phyloP scores from a whole-genome alignment of 2,888 invertebrate species.

The Siphlonurus alternatus region DNA sequence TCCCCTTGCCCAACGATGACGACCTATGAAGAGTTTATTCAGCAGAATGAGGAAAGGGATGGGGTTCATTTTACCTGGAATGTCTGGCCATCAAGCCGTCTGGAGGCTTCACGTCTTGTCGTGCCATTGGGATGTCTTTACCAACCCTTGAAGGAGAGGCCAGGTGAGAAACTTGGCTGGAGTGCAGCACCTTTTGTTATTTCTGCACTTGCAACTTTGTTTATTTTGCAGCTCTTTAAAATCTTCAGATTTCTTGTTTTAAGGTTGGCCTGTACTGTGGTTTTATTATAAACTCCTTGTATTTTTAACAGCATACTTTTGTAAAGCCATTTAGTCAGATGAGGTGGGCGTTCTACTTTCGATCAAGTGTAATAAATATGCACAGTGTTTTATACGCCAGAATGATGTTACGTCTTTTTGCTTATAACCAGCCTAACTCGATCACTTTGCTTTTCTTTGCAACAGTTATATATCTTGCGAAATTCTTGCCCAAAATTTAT shows the following conservation, averaged over 20 bases:
- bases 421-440: too few species aligned
- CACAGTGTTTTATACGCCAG: conserved; percentile 13
- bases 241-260: too few species aligned
- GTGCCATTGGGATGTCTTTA: conserved; percentile 90
- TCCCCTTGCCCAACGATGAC: conserved; percentile 38
- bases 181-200: conserved; percentile 7
- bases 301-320: neutral
- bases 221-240: too few species aligned
- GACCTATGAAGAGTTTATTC: conserved; percentile 91
- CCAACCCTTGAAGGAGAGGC: conserved; percentile 89
- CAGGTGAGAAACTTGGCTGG: conserved; percentile 17
- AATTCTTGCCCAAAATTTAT: too few species aligned
- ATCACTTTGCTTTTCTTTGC: too few species aligned
- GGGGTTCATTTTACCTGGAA: conserved; percentile 98
- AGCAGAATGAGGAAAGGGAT: conserved; percentile 93
- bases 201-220: too few species aligned
- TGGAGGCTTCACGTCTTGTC: conserved; percentile 90
- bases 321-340: neutral
- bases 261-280: too few species aligned
- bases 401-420: too few species aligned
- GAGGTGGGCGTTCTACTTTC: too few species aligned
- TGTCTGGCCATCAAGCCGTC: conserved; percentile 92
- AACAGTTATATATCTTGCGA: too few species aligned
- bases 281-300: neutral
- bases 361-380: neutral